Conservation (phyloP, 2,113 vertebrate genomes). For the Podarcis muralis region DNA sequence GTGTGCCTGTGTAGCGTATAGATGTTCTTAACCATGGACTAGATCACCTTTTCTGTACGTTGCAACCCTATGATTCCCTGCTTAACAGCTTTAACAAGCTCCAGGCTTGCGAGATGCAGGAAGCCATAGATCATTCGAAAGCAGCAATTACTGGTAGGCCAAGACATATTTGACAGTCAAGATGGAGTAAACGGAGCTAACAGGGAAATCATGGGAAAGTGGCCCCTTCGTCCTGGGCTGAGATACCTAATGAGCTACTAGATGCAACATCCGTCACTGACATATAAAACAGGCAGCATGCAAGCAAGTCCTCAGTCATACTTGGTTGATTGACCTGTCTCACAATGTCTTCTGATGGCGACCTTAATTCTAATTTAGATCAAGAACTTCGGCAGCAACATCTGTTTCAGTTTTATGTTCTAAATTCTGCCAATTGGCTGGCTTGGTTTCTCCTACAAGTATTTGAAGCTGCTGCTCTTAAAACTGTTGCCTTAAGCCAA, state of each 20-base stretch:
- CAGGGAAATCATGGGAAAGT: background rate
- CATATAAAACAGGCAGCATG: background rate
- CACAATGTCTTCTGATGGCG: background rate
- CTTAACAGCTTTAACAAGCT: background rate
- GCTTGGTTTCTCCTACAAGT: background rate
- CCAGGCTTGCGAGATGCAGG: background rate
- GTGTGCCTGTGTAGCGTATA: background rate
- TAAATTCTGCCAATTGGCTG: background rate
- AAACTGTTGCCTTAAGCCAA: background rate
- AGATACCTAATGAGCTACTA: background rate
- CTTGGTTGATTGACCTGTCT: background rate
- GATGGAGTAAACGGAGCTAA: background rate
- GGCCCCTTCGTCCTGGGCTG: background rate
- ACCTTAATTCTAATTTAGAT: background rate
- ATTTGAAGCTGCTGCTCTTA: background rate
- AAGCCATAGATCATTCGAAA: background rate
- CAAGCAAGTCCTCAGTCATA: background rate
- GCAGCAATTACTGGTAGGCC: slow-evolving; percentile 32
- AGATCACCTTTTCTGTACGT: background rate
- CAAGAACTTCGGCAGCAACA: background rate
- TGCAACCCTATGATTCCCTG: background rate
- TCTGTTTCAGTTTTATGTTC: background rate
- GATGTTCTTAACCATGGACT: background rate
- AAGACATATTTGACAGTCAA: background rate
- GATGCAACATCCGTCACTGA: background rate